Conservation (phyloP, 2,797 vertebrate species). For the Pampus argenteus region DNA sequence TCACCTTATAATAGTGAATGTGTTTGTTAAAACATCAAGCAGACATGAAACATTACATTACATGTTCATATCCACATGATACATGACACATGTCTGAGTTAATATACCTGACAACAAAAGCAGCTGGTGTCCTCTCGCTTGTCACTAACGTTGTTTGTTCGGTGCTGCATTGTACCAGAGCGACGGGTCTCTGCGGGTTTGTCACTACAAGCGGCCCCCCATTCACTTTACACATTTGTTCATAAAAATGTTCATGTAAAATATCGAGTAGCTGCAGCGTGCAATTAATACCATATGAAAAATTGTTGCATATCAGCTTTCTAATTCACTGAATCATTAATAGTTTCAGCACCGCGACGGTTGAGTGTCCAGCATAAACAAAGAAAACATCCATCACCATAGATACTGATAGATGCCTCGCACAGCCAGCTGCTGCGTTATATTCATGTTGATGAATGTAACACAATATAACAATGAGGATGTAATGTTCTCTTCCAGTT, state of each 20-base stretch:
- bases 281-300: too few relatives aligned
- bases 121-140: too few relatives aligned
- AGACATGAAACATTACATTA: background rate
- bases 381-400: slow-evolving; percentile 8
- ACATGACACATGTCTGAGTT: too few relatives aligned
- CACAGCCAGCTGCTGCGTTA: slow-evolving; percentile 6
- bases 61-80: too few relatives aligned
- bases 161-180: too few relatives aligned
- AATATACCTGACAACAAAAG: too few relatives aligned
- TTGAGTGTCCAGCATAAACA: background rate
- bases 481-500: background rate
- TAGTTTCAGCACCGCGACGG: background rate
- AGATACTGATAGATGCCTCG: background rate
- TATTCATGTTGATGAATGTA: background rate
- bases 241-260: background rate
- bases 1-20: too few relatives aligned
- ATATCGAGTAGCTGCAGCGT: background rate
- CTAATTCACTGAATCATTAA: background rate
- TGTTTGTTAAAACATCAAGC: background rate
- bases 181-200: too few relatives aligned
- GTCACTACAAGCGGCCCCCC: too few relatives aligned
- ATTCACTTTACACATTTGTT: background rate
- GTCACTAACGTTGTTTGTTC: too few relatives aligned
- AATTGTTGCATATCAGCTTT: too few relatives aligned
- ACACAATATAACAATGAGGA: background rate